Evolutionary conservation across 2,888 invertebrate genomes (phyloP), one percentile per base, ranked within the genome.

Genomic region (Alcis repandata): DNA sequence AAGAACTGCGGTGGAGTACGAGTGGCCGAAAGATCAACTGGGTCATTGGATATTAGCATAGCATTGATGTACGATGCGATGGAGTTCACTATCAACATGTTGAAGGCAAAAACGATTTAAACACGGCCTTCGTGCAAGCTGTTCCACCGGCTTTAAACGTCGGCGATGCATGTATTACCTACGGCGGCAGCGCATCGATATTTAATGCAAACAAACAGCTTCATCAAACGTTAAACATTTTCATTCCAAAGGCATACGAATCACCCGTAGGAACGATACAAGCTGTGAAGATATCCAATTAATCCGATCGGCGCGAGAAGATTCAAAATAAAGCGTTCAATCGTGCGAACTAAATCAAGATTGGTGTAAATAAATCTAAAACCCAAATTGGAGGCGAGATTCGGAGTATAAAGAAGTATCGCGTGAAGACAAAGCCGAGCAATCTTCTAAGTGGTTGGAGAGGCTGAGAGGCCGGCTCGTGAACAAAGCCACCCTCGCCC

Each of bases 401-500:
- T 75, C 75, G 62, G 70, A 76, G 77, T 83, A 85, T 83, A 88
- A 87, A 87, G 86, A 88, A 86, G 84, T 86, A 83, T 86, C 83
- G 82, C 78, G 81, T 75, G 80, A 86, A 88, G 88, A 91, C 89
- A 90, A 89, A 87, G 87, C 83, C 83, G 79, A 83, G 87, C 89
- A 91, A 92, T 92, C 88, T 90, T 88, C 88, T 91, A 91, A 91
- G 91, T 91, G 92, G 89, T 87, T 78, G 84, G 84, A 84, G 87
- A 86, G 84, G 83, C 82, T 80, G 82, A 79, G 76, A 72, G 74
- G 77, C 71, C 69, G 64, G 72, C 71, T 73, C 77, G 84, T 75
- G 86, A 85, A 88, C 85, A 88, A 90, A 88, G 84, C 85, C 82
- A 73, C 79, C 76, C 79, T 69, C 64, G 61, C 71, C 63, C 75